Evolutionary conservation across 30 jellyfish, hydroid and myxozoan species (phyloP).

Genomic region (Hydra vulgaris): DNA sequence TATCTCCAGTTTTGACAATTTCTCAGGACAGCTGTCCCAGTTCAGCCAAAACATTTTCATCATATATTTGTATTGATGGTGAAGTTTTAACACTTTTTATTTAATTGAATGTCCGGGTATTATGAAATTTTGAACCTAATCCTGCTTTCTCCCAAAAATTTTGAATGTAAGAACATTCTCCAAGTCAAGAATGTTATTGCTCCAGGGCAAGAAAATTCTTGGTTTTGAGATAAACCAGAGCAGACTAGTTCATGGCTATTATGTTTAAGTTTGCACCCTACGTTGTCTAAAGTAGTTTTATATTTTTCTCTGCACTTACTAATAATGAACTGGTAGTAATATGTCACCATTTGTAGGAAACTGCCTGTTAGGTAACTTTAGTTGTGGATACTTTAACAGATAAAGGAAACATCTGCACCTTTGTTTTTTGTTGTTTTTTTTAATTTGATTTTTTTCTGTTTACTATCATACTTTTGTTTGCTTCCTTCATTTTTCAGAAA

Average conservation of each 20-base stretch:
- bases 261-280: background rate
- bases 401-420: background rate
- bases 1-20: background rate
- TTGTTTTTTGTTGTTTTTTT: background rate
- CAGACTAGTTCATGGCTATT: background rate
- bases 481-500: background rate
- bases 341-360: background rate
- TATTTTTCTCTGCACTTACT: background rate
- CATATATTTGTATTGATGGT: background rate
- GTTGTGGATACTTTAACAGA: background rate
- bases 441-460: background rate
- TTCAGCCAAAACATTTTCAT: background rate
- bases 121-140: background rate
- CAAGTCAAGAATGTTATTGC: background rate
- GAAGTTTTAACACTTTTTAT: background rate
- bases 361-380: background rate
- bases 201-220: background rate
- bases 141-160: background rate
- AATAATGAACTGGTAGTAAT: background rate
- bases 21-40: background rate
- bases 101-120: background rate
- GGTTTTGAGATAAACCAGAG: too few relatives aligned
- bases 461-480: background rate
- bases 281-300: background rate
- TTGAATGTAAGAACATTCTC: background rate